These are phyloP conservation scores for Sceloporus undulatus DNA, from an alignment of 2,113 vertebrate species.

Conservation along the genomic window DNA sequence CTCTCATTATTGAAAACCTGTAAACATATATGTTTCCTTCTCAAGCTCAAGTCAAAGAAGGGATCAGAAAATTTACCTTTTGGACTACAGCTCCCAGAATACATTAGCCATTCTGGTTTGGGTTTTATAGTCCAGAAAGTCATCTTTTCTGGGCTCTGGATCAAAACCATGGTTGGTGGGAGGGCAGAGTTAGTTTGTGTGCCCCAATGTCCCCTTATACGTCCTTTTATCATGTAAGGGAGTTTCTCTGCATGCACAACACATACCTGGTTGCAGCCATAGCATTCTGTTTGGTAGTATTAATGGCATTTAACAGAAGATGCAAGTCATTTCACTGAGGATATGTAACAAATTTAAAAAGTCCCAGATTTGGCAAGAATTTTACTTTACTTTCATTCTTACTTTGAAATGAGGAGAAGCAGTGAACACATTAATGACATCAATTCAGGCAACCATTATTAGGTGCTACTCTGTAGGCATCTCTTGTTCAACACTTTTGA, in stretches of 20 bases:
- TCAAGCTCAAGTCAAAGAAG: no score
- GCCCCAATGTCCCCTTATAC: neutral
- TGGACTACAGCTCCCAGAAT: no score
- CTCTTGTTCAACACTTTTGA: neutral
- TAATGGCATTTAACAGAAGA: neutral
- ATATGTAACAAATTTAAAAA: neutral
- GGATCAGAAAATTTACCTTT: no score
- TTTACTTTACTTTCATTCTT: neutral
- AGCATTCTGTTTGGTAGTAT: neutral
- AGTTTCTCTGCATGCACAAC: neutral
- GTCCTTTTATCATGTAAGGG: neutral
- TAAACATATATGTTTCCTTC: no score
- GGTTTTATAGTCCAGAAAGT: no score
- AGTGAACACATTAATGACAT: neutral
- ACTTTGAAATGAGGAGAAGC: neutral
- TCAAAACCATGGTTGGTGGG: neutral
- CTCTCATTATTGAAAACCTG: no score
- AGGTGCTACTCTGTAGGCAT: neutral
- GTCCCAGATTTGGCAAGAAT: neutral
- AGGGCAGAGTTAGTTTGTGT: neutral
- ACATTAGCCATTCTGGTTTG: no score
- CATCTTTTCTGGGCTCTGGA: no score
- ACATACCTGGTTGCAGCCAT: neutral
- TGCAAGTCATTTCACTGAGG: neutral
- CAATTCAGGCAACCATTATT: neutral